A percentile compares a stretch with the other conserved stretches of the same genome.
Conservation (phyloP, 30 jellyfish, hydroid and myxozoan species). For the Turritopsis dohrnii region DNA sequence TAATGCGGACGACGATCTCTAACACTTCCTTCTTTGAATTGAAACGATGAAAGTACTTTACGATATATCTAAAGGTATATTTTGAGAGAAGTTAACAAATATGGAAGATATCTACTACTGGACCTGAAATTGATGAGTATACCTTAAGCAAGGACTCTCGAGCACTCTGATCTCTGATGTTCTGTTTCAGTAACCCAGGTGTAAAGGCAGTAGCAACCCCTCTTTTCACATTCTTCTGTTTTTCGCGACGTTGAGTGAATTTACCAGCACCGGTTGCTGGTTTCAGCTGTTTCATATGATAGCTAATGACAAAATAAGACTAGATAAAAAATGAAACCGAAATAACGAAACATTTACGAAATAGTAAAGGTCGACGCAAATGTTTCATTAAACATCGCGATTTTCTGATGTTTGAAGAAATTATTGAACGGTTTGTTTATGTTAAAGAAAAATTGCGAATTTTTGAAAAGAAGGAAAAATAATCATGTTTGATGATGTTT, state of each 20-base stretch:
- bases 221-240: conserved; percentile 4
- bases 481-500: too few relatives aligned
- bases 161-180: conserved; percentile 18
- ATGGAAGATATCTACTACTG: not conserved
- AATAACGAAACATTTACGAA: not conserved
- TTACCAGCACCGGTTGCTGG: conserved; percentile 21
- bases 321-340: not conserved
- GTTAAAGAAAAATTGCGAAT: too few relatives aligned
- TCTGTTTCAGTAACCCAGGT: conserved; percentile 44
- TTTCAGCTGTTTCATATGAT: conserved; percentile 4
- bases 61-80: not conserved
- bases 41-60: conserved; percentile 16
- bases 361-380: not conserved
- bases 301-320: not conserved
- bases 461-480: too few relatives aligned
- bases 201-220: conserved; percentile 48
- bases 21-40: conserved; percentile 22
- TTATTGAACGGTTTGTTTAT: too few relatives aligned
- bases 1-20: conserved; percentile 22
- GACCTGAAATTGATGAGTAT: not conserved
- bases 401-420: too few relatives aligned
- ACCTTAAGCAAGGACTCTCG: conserved; percentile 1
- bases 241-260: not conserved
- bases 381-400: too few relatives aligned
- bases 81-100: not conserved